A percentile compares a stretch with the other conserved stretches of the same genome.
phyloP scores from a whole-genome alignment of 2,888 invertebrate genomes.

The Adela reaumurella region DNA sequence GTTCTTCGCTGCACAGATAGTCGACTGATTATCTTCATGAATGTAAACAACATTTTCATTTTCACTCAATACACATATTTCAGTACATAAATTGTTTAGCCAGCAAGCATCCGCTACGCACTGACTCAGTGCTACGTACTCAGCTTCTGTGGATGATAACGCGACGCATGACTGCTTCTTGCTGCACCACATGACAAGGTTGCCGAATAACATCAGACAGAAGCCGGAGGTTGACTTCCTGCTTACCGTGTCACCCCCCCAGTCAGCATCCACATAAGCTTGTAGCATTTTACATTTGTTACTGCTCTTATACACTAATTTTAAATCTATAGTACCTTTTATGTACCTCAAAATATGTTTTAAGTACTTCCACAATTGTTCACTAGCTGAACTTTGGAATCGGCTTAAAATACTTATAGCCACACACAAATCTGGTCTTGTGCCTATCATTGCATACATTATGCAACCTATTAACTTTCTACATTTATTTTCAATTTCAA shows the following conservation, averaged over 20 bases:
- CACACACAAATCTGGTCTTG: neutral
- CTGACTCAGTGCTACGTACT: constrained; percentile 3
- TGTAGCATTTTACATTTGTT: neutral
- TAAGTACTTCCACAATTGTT: no score
- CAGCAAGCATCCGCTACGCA: constrained; percentile 3
- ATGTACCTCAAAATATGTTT: no score
- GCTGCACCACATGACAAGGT: constrained; percentile 6
- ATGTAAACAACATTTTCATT: neutral
- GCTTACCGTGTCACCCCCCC: constrained; percentile 6
- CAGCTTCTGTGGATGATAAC: constrained; percentile 4
- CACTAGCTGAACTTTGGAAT: no score
- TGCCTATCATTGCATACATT: constrained; percentile 3
- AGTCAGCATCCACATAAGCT: constrained; percentile 8
- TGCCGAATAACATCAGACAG: constrained; percentile 5
- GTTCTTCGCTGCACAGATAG: constrained; percentile 12
- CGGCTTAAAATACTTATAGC: constrained; percentile 2
- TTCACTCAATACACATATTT: neutral
- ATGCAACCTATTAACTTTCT: neutral
- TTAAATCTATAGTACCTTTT: no score
- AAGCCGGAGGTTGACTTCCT: constrained; percentile 8
- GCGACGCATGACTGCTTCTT: constrained; percentile 5
- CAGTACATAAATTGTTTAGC: constrained; percentile 3
- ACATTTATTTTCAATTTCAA: no score
- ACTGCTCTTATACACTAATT: no score
- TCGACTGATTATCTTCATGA: constrained; percentile 3